Evolutionary conservation across 2,888 invertebrate genomes (phyloP).

Genomic region (Syrista parreyssii): DNA sequence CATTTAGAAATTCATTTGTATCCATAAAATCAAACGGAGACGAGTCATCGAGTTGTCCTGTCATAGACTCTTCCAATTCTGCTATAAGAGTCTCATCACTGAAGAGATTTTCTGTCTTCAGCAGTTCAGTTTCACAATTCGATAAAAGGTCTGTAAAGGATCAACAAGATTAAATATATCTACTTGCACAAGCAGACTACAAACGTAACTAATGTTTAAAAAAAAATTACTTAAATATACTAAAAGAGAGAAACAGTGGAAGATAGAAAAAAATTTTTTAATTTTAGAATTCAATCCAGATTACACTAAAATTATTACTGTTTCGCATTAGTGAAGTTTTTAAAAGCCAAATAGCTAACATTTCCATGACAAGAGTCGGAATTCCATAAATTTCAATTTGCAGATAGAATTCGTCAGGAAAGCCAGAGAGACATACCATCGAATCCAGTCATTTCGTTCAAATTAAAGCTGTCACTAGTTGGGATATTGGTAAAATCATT

Average conservation of each 20-base stretch:
- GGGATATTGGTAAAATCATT: slow-evolving; percentile 65
- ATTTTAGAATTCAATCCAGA: not conserved
- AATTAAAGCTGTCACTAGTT: slow-evolving; percentile 72
- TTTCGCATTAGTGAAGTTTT: not conserved
- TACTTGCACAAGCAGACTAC: not conserved
- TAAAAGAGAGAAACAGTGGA: not conserved
- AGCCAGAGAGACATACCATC: slow-evolving; percentile 70
- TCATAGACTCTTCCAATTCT: slow-evolving; percentile 66
- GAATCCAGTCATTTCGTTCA: slow-evolving; percentile 76
- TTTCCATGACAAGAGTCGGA: not conserved
- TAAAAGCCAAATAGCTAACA: not conserved
- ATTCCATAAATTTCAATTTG: slow-evolving; percentile 4
- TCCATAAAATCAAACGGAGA: slow-evolving; percentile 67
- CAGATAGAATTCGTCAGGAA: slow-evolving; percentile 15
- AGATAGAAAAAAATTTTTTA: not conserved
- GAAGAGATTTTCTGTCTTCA: slow-evolving; percentile 69
- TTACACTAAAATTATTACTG: not conserved
- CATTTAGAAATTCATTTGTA: slow-evolving; percentile 36
- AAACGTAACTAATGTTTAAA: not conserved
- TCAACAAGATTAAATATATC: not conserved
- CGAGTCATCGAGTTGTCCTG: slow-evolving; percentile 60
- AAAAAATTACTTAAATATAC: too few relatives aligned
- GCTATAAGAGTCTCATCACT: slow-evolving; percentile 68
- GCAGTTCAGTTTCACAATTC: slow-evolving; percentile 76
- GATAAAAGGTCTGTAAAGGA: slow-evolving; percentile 72